Evolutionary conservation across 2,888 invertebrate species (phyloP).

Genomic region (Minunthozetes semirufus): DNA sequence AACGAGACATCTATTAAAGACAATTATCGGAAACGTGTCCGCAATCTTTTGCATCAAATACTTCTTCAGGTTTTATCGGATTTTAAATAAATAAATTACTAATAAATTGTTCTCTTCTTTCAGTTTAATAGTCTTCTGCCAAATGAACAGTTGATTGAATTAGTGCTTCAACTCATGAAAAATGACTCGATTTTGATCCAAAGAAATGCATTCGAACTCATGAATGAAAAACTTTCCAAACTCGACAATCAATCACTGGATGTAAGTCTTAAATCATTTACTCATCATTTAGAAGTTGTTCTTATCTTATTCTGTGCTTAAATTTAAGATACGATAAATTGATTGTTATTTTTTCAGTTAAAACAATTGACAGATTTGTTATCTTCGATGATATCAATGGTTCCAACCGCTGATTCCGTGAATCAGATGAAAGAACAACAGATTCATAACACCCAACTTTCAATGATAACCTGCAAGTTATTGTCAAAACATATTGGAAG

Average conservation of each 20-base stretch:
- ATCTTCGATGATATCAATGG: not conserved
- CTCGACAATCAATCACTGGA: not conserved
- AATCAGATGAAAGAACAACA: slow-evolving; percentile 55
- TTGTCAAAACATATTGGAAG: slow-evolving; percentile 61
- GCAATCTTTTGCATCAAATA: not conserved
- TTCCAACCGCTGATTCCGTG: slow-evolving; percentile 14
- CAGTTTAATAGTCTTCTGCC: slow-evolving; percentile 54
- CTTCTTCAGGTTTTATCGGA: not conserved
- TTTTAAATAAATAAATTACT: not conserved
- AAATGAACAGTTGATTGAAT: slow-evolving; percentile 56
- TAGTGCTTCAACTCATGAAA: slow-evolving; percentile 63
- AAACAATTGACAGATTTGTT: not conserved
- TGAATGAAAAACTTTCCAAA: slow-evolving; percentile 70
- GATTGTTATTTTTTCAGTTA: not conserved
- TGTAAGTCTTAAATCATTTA: not conserved
- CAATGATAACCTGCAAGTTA: slow-evolving; percentile 71
- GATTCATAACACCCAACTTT: slow-evolving; percentile 69
- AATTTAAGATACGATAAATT: too few relatives aligned
- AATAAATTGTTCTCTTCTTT: slow-evolving; percentile 20
- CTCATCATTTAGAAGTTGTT: too few relatives aligned
- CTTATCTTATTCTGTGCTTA: too few relatives aligned
- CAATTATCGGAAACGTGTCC: not conserved
- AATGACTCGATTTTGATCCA: slow-evolving; percentile 65
- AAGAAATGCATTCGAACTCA: slow-evolving; percentile 72
- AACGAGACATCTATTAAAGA: not conserved